Conservation (phyloP, 2,797 vertebrate genomes). For the Myotis vivesi region DNA sequence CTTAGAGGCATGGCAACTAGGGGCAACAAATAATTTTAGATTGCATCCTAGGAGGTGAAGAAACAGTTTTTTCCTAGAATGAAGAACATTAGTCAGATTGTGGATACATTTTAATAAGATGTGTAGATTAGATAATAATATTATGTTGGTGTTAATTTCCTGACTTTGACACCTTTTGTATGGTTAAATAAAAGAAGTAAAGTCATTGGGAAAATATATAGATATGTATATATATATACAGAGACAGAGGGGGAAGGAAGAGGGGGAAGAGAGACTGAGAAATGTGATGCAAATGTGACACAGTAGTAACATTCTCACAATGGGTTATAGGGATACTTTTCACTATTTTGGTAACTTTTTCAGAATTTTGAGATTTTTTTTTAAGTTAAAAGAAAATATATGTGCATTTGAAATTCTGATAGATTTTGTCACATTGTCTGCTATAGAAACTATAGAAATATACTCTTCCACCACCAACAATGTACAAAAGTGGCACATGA, state of each 20-base stretch:
- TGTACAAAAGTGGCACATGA: neutral
- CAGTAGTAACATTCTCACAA: neutral
- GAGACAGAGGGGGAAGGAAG: neutral
- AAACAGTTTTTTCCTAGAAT: neutral
- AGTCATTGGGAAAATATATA: neutral
- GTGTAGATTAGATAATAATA: neutral
- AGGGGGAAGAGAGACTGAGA: neutral
- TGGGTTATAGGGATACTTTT: neutral
- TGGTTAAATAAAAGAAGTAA: neutral
- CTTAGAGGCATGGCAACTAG: neutral
- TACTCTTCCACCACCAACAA: neutral
- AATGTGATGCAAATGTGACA: neutral
- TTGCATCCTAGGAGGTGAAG: neutral
- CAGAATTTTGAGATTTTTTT: conserved; percentile 28
- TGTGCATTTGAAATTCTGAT: neutral
- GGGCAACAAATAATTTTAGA: neutral
- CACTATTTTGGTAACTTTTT: conserved; percentile 25
- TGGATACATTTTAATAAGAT: neutral
- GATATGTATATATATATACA: neutral
- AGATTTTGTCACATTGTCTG: neutral
- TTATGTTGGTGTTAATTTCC: neutral
- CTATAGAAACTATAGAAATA: neutral
- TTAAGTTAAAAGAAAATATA: conserved; percentile 27
- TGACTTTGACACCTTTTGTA: neutral
- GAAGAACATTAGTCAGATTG: neutral